These are phyloP conservation scores for Loxodonta africana DNA, from an alignment of 2,113 vertebrate species.

Conservation along the genomic window DNA sequence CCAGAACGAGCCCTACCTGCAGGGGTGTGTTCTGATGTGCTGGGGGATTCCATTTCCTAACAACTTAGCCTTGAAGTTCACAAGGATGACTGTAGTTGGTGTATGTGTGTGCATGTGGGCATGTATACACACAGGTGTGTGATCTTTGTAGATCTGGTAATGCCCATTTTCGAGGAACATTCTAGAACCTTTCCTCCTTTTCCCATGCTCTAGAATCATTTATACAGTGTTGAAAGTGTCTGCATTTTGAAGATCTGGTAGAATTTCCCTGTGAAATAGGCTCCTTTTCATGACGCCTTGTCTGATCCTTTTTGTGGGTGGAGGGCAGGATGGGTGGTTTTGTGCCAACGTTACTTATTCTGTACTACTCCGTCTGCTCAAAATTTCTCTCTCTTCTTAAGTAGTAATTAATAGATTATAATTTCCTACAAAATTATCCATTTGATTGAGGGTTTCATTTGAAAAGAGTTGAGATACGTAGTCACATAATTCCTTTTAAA, in stretches of 20 bases:
- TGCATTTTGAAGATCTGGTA: too few relatives aligned
- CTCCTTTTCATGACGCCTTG: accelerated
- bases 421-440: too few relatives aligned
- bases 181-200: not conserved
- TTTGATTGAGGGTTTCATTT: too few relatives aligned
- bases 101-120: not conserved
- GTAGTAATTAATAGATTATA: not conserved
- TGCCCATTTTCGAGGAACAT: accelerated
- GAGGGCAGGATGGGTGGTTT: not conserved
- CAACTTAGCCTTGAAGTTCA: not conserved
- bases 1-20: accelerated
- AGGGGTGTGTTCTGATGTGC: not conserved
- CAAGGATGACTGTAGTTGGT: not conserved
- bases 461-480: too few relatives aligned
- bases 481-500: too few relatives aligned
- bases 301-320: not conserved
- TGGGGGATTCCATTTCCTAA: not conserved
- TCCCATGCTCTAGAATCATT: accelerated
- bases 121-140: too few relatives aligned
- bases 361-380: not conserved
- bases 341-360: not conserved
- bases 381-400: not conserved
- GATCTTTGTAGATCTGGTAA: not conserved
- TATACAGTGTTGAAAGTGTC: accelerated
- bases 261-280: too few relatives aligned